These are phyloP conservation scores for Timema podura DNA, from an alignment of 2,888 invertebrate species.

Conservation along the genomic window DNA sequence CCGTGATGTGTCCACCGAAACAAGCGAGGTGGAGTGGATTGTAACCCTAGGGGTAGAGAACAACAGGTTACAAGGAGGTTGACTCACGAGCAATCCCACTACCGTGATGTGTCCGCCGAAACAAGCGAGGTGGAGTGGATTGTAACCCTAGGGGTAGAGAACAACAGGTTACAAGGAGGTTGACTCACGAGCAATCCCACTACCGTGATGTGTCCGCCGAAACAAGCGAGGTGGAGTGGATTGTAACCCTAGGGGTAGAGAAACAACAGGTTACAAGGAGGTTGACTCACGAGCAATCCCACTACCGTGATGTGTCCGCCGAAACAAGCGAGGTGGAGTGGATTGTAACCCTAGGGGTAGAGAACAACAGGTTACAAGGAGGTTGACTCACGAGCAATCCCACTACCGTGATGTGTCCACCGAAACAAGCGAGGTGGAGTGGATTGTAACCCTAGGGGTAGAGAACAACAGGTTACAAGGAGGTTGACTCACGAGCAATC, in stretches of 20 bases:
- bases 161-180: no score
- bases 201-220: conserved; percentile 96
- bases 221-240: conserved; percentile 95
- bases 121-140: conserved; percentile 96
- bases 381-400: conserved; percentile 91
- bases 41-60: conserved; percentile 66
- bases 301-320: conserved; percentile 98
- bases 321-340: conserved; percentile 96
- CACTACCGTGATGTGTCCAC: conserved; percentile 96
- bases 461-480: no score
- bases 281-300: conserved; percentile 89
- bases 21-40: conserved; percentile 98
- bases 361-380: no score
- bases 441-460: conserved; percentile 86
- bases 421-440: conserved; percentile 96
- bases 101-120: conserved; percentile 98
- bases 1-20: conserved; percentile 96
- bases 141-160: conserved; percentile 71
- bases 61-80: no score
- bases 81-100: conserved; percentile 91
- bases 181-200: conserved; percentile 93
- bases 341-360: conserved; percentile 81
- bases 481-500: conserved; percentile 89
- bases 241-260: conserved; percentile 76
- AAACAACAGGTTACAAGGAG: no score